Conservation (phyloP, 1,140 invertebrate species). For the Limonius californicus region DNA sequence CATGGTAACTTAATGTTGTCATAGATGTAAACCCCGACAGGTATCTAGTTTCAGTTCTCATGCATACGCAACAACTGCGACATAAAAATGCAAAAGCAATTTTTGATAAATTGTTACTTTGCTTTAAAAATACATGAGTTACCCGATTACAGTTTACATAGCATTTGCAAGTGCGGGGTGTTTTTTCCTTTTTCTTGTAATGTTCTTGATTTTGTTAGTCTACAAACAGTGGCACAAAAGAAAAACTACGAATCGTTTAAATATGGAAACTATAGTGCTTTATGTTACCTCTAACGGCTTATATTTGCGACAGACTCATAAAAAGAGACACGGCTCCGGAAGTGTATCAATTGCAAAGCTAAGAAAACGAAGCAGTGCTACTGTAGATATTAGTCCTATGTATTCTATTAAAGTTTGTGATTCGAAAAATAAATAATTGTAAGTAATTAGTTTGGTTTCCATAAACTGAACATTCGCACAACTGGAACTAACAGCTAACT, state of each 20-base stretch:
- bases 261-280: not conserved
- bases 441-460: too few species aligned
- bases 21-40: not conserved
- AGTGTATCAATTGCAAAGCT: not conserved
- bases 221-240: not conserved
- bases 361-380: not conserved
- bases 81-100: not conserved
- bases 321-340: not conserved
- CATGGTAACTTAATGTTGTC: not conserved
- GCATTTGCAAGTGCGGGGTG: not conserved
- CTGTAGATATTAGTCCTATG: constrained; percentile 1
- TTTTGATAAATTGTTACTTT: not conserved
- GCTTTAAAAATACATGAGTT: not conserved
- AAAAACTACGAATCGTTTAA: not conserved
- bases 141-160: not conserved
- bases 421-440: not conserved
- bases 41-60: not conserved
- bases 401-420: not conserved
- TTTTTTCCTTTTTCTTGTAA: not conserved
- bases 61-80: too few species aligned
- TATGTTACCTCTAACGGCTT: not conserved
- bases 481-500: too few species aligned
- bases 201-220: not conserved
- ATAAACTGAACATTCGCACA: too few species aligned
- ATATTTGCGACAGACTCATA: not conserved